Percentiles rank a stretch among this genome's conserved stretches.
phyloP scores from a whole-genome alignment of 2,113 vertebrate genomes.

The Platichthys stellatus region DNA sequence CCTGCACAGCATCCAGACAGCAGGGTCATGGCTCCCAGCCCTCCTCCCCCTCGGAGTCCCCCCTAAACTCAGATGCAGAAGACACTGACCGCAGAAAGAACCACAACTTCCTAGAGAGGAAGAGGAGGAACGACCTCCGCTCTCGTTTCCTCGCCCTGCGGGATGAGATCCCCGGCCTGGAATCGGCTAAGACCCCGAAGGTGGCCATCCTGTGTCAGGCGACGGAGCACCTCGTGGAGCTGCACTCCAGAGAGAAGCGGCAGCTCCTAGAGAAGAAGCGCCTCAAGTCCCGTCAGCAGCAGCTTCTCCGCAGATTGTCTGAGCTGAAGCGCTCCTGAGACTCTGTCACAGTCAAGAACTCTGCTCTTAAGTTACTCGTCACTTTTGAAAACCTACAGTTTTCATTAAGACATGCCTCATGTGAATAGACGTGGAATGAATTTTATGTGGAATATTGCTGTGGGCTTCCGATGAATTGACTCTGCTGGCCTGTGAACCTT shows the following conservation, averaged over 20 bases:
- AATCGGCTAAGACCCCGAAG: slow-evolving; percentile 91
- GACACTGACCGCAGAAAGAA: slow-evolving; percentile 92
- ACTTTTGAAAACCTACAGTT: slow-evolving; percentile 49
- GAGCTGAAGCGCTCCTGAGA: slow-evolving; percentile 87
- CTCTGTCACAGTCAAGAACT: slow-evolving; percentile 40
- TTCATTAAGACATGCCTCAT: slow-evolving; percentile 57
- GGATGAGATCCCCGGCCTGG: slow-evolving; percentile 89
- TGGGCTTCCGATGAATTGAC: slow-evolving; percentile 44
- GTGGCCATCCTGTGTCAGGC: slow-evolving; percentile 95
- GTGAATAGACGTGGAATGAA: slow-evolving; percentile 51
- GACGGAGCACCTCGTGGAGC: slow-evolving; percentile 87
- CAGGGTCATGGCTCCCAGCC: slow-evolving; percentile 40
- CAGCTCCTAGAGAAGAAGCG: slow-evolving; percentile 89
- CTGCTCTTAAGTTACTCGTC: neutral
- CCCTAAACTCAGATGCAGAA: slow-evolving; percentile 87
- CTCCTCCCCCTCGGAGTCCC: slow-evolving; percentile 63
- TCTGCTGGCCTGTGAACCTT: slow-evolving; percentile 48
- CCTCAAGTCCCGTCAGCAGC: slow-evolving; percentile 83
- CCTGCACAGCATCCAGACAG: slow-evolving; percentile 34
- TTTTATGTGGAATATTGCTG: slow-evolving; percentile 32
- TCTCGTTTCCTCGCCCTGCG: slow-evolving; percentile 91
- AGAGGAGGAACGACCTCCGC: slow-evolving; percentile 92
- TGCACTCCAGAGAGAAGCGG: slow-evolving; percentile 84
- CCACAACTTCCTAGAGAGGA: slow-evolving; percentile 94
- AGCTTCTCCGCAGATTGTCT: slow-evolving; percentile 87